These are phyloP conservation scores for Psammodynastes pulverulentus DNA, from an alignment of 2,113 vertebrate genomes.

Conservation along the genomic window DNA sequence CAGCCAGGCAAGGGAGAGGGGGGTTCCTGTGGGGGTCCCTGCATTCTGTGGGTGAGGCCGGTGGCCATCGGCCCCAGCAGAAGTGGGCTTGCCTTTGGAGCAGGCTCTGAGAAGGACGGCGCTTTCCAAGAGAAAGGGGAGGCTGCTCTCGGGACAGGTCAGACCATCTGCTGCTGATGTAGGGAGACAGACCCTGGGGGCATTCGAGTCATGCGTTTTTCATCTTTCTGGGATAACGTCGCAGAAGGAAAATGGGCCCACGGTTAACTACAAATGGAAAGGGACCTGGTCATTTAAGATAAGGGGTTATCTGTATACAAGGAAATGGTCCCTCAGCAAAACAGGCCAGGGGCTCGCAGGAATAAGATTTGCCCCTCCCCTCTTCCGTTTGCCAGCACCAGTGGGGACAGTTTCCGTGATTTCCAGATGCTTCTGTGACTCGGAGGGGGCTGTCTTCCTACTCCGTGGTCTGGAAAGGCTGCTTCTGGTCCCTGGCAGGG, in stretches of 20 bases:
- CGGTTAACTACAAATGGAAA: conserved; percentile 91
- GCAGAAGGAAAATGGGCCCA: conserved; percentile 78
- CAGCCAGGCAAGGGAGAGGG: not conserved
- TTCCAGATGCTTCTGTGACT: not conserved
- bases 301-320: conserved; percentile 91
- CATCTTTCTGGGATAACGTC: conserved; percentile 77
- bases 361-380: conserved; percentile 82
- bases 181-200: conserved; percentile 77
- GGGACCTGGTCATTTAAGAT: conserved; percentile 96
- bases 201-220: conserved; percentile 81
- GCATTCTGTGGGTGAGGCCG: accelerated
- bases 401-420: not conserved
- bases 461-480: not conserved
- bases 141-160: conserved; percentile 75
- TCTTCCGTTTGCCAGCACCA: conserved; percentile 59
- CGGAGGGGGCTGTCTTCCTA: not conserved
- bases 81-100: not conserved
- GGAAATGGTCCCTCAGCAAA: conserved; percentile 83
- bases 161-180: conserved; percentile 82
- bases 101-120: conserved; percentile 45
- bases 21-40: not conserved
- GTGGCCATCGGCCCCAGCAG: not conserved
- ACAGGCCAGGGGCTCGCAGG: conserved; percentile 83
- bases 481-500: not conserved
- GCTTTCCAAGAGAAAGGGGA: conserved; percentile 46